Evolutionary conservation across 2,113 vertebrate genomes (phyloP).

Genomic region (Capra hircus): DNA sequence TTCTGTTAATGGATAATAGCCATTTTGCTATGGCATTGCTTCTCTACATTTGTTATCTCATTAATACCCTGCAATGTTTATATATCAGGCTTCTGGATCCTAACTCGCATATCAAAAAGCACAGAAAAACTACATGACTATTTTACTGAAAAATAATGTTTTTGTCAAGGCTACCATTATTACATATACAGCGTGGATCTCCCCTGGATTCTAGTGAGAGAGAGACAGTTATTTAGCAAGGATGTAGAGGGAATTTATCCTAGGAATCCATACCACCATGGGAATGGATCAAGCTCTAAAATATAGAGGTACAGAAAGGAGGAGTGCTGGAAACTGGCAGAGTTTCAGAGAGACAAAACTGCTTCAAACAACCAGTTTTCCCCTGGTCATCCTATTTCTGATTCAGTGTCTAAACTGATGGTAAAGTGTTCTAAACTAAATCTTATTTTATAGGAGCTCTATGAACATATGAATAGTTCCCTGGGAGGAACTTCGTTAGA

Average conservation of each 20-base stretch:
- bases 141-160: background rate
- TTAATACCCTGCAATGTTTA: background rate
- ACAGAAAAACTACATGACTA: background rate
- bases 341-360: background rate
- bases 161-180: background rate
- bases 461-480: constrained; percentile 97
- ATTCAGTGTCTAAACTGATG: background rate
- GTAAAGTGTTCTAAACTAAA: background rate
- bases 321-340: background rate
- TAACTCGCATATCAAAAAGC: background rate
- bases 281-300: background rate
- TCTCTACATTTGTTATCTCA: constrained; percentile 4
- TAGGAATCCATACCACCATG: background rate
- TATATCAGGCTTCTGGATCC: background rate
- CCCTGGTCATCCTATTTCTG: background rate
- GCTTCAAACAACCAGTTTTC: background rate
- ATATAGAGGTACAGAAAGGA: background rate
- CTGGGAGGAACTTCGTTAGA: constrained; percentile 87
- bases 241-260: background rate
- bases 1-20: background rate
- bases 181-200: background rate
- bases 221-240: background rate
- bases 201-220: background rate
- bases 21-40: background rate
- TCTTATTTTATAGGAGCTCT: constrained; percentile 88